These are phyloP conservation scores for Numida meleagris DNA, from an alignment of 2,113 vertebrate species.

Conservation along the genomic window DNA sequence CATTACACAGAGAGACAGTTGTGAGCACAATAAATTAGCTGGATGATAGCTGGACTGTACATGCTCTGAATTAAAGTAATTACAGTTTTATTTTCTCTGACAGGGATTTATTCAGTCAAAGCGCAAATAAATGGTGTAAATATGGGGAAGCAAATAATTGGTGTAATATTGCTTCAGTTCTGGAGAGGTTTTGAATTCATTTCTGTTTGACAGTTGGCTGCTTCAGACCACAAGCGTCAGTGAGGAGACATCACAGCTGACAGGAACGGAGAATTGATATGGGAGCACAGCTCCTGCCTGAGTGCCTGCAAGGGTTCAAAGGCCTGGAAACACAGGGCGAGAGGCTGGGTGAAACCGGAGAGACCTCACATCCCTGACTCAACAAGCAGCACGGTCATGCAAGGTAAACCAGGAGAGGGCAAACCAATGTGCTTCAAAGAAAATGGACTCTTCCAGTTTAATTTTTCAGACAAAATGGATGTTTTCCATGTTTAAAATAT, in stretches of 20 bases:
- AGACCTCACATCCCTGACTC: background rate
- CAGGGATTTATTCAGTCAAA: background rate
- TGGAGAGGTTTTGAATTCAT: background rate
- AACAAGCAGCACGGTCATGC: background rate
- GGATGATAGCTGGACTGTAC: background rate
- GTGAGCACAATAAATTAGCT: constrained; percentile 42
- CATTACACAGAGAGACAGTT: constrained; percentile 28
- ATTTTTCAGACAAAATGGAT: background rate
- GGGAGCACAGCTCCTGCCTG: background rate
- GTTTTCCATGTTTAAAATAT: background rate
- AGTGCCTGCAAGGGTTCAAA: background rate
- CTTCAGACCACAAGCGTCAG: background rate
- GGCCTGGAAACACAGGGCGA: background rate
- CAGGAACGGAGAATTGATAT: background rate
- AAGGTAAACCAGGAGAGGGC: background rate
- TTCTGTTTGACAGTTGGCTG: background rate
- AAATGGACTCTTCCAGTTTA: background rate
- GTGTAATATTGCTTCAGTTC: background rate
- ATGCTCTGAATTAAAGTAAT: constrained; percentile 12
- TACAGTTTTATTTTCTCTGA: background rate
- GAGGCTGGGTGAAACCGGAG: background rate
- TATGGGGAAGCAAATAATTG: background rate
- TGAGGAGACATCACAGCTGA: background rate
- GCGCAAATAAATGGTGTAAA: background rate
- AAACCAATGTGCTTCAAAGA: background rate